These are phyloP conservation scores for Galago senegalensis DNA, from an alignment of 2,797 vertebrate genomes.

Conservation along the genomic window DNA sequence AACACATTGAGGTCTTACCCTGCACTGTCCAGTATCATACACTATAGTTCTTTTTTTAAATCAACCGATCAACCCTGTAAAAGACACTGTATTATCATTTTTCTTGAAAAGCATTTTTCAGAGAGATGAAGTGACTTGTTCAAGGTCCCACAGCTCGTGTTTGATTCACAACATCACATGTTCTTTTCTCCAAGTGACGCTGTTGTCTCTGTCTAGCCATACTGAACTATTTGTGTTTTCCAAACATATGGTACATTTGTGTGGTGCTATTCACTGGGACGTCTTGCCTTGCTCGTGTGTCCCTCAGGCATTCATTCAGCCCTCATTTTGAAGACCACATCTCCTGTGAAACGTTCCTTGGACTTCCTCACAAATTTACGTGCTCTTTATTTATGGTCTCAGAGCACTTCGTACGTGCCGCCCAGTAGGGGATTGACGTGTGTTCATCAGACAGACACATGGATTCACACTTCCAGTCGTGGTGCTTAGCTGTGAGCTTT, in stretches of 20 bases:
- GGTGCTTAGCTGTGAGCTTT: background rate
- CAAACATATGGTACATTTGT: conserved; percentile 17
- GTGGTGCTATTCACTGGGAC: background rate
- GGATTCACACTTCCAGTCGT: background rate
- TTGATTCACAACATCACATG: background rate
- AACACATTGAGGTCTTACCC: background rate
- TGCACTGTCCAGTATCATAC: background rate
- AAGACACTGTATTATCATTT: conserved; percentile 52
- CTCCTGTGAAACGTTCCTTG: background rate
- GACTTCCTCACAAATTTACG: background rate
- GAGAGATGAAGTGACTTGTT: background rate
- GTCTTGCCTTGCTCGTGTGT: background rate
- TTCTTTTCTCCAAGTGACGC: background rate
- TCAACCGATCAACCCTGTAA: background rate
- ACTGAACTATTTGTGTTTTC: background rate
- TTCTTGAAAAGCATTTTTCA: conserved; percentile 52
- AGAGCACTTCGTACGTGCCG: background rate
- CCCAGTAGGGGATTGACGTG: background rate
- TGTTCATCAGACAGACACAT: background rate
- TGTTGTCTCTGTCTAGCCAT: background rate
- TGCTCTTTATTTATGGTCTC: background rate
- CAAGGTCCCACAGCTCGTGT: background rate
- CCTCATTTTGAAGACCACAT: conserved; percentile 50
- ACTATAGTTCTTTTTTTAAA: background rate
- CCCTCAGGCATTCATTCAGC: background rate